Percentiles rank a stretch among this genome's conserved stretches.
Evolutionary conservation across 2,113 vertebrate species (phyloP).

Genomic region (Crotophaga sulcirostris): DNA sequence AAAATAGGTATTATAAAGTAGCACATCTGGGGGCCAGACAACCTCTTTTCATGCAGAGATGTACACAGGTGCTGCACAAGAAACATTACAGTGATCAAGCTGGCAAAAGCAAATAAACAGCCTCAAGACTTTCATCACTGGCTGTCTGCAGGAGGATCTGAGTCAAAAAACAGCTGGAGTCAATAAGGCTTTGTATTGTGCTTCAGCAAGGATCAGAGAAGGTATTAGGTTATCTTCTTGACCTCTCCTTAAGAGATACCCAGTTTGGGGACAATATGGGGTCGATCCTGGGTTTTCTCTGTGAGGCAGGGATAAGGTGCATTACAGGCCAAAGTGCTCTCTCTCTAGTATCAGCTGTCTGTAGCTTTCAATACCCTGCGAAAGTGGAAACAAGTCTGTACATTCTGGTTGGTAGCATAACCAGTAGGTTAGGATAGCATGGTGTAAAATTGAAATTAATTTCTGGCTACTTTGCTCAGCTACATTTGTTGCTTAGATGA

Average conservation of each 20-base stretch:
- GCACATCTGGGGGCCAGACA: background rate
- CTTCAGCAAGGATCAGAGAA: background rate
- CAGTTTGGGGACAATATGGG: background rate
- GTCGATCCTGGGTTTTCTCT: background rate
- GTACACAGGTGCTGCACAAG: background rate
- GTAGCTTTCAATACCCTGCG: background rate
- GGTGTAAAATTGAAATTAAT: background rate
- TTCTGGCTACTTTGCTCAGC: background rate
- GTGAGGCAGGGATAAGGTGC: rapidly evolving
- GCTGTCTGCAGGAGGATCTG: background rate
- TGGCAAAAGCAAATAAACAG: background rate
- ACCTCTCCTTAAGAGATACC: background rate
- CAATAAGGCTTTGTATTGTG: background rate
- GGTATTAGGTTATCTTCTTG: background rate
- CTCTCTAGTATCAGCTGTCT: background rate
- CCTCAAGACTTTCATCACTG: background rate
- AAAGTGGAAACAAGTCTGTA: background rate
- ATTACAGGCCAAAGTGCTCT: background rate
- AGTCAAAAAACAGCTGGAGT: background rate
- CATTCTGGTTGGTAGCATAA: background rate
- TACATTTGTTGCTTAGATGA: background rate
- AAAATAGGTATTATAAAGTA: background rate
- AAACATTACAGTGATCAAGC: background rate
- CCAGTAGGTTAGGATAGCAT: background rate
- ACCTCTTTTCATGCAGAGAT: background rate